These are phyloP conservation scores for Cabera pusaria DNA, from an alignment of 2,888 invertebrate genomes.

Conservation along the genomic window DNA sequence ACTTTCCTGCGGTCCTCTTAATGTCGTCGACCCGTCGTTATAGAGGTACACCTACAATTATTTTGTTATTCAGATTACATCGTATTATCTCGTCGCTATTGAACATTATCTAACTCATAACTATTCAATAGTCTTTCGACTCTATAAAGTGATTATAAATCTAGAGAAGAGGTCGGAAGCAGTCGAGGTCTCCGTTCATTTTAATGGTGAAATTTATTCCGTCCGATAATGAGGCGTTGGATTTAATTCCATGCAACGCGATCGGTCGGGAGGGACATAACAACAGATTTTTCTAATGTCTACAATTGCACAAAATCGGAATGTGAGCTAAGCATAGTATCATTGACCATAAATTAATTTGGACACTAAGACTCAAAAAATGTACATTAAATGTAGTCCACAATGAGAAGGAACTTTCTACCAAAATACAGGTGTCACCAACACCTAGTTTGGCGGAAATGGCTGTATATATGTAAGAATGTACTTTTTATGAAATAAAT, in stretches of 20 bases:
- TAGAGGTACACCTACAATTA: slow-evolving; percentile 40
- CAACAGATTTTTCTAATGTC: too few relatives aligned
- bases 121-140: slow-evolving; percentile 52
- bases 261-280: too few relatives aligned
- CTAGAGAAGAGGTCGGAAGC: slow-evolving; percentile 69
- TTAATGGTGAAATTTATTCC: slow-evolving; percentile 76
- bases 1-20: slow-evolving; percentile 30
- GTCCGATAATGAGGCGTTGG: slow-evolving; percentile 67
- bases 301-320: too few relatives aligned
- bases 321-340: too few relatives aligned
- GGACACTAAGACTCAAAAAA: too few relatives aligned
- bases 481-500: too few relatives aligned
- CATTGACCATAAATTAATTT: too few relatives aligned
- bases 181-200: slow-evolving; percentile 63
- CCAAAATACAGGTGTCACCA: too few relatives aligned
- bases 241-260: slow-evolving; percentile 73
- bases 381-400: too few relatives aligned
- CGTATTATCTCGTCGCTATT: slow-evolving; percentile 47
- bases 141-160: slow-evolving; percentile 71
- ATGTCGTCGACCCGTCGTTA: slow-evolving; percentile 33
- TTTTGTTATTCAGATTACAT: slow-evolving; percentile 48
- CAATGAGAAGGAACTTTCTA: too few relatives aligned
- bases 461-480: too few relatives aligned
- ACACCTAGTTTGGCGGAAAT: too few relatives aligned
- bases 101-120: slow-evolving; percentile 53